Base-by-base conservation (phyloP, 2,888 invertebrate species). In the Coenonympha glycerion region DNA sequence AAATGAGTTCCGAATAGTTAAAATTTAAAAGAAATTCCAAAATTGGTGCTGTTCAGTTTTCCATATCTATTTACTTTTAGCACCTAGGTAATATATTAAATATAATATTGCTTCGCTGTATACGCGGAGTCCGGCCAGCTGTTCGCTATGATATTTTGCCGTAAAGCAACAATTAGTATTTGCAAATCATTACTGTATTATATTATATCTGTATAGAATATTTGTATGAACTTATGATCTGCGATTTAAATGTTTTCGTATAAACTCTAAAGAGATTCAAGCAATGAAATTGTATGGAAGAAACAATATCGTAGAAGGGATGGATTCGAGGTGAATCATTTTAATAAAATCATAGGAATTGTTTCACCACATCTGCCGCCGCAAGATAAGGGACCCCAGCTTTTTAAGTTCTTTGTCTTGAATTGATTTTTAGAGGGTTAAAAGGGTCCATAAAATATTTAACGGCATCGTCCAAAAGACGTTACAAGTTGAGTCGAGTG, bases 311-410 rank as follows among this genome's bases (percentile, higher is more conserved):
- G 39, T 18, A 39, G 13, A 36, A 47, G 30, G 26, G 33, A 45
- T 44, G 26, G 33, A 45, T 44, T 46, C 48, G 41, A 42, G 54
- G 48, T 41, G 47, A 55, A 57, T 49, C 45, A 55, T 51, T 59
- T 52, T 36, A 56, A 56, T 60, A 59, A 59, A 57, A 60, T 56
- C 55, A 58, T 52, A 56, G 49, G 18, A 49, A 73, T 75, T 80
- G 74, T 76, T 71, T 73, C 66, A 69, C 63, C 67, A 64, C 74
- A 76, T 76, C 84, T 84, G 84, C 65, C 65, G 62, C 55, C 56
- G 52, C 53, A 55, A 74, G 84, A 83, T 84, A 85, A 82, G 78
- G 57, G 73, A 71, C 72, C 83, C 83, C 83, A 71, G 77, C 73
- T 69, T 73, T 76, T 70, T 44, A 72, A 77, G 69, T 74, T 72